Percentiles rank a stretch among this genome's conserved stretches.
phyloP scores from a whole-genome alignment of 2,888 invertebrate species.

The Apotomis betuletana region DNA sequence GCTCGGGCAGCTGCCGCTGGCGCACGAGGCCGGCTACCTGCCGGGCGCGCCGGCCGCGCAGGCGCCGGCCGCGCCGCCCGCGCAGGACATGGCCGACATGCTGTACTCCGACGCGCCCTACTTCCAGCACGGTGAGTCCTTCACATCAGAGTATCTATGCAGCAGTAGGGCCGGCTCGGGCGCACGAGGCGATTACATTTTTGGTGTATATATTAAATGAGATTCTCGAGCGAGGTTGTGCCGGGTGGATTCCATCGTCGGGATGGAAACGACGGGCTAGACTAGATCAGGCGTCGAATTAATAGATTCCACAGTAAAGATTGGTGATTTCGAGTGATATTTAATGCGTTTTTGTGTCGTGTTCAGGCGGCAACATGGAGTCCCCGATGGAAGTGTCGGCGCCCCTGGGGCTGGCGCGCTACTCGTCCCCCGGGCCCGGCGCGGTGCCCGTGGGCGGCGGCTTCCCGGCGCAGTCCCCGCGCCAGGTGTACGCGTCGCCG shows the following conservation, averaged over 20 bases:
- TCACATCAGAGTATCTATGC: too few relatives aligned
- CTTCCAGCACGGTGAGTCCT: constrained; percentile 55
- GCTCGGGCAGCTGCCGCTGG: constrained; percentile 53
- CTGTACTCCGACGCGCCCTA: constrained; percentile 58
- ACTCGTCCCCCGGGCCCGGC: constrained; percentile 46
- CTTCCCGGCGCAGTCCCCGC: constrained; percentile 64
- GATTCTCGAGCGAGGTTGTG: too few relatives aligned
- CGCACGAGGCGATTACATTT: too few relatives aligned
- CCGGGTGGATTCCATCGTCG: too few relatives aligned
- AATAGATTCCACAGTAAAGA: too few relatives aligned
- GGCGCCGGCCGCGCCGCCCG: constrained; percentile 48
- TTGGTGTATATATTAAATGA: too few relatives aligned
- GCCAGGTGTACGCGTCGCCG: constrained; percentile 74
- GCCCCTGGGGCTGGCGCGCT: constrained; percentile 39
- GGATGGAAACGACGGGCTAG: too few relatives aligned
- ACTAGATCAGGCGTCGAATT: too few relatives aligned
- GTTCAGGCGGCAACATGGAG: constrained; percentile 46
- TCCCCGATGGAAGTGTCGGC: constrained; percentile 43
- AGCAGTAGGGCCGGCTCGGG: too few relatives aligned
- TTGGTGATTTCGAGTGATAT: too few relatives aligned
- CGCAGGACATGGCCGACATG: constrained; percentile 52
- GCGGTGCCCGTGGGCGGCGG: constrained; percentile 44
- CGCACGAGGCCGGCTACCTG: constrained; percentile 62
- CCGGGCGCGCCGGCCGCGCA: constrained; percentile 52
- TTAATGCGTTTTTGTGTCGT: background rate